These are phyloP conservation scores for Podarcis muralis DNA, from an alignment of 2,113 vertebrate genomes.

Conservation along the genomic window DNA sequence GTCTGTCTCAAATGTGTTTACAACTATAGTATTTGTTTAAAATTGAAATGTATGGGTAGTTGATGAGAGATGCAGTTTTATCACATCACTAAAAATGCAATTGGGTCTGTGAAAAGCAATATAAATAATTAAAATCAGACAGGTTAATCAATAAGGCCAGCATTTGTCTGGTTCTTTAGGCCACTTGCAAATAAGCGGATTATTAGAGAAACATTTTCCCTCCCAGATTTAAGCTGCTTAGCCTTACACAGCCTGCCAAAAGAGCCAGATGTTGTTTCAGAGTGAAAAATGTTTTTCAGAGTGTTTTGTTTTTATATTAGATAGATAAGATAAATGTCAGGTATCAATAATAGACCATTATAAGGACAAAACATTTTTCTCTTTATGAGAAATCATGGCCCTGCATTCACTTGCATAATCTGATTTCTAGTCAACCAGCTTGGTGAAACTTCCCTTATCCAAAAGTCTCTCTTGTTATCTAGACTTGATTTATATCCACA, in stretches of 20 bases:
- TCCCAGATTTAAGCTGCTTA: not conserved
- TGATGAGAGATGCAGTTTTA: too few relatives aligned
- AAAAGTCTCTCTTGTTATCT: not conserved
- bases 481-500: not conserved
- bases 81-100: fast-evolving
- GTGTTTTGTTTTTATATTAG: fast-evolving
- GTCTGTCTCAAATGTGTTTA: not conserved
- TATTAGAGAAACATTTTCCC: not conserved
- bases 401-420: not conserved
- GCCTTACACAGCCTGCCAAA: fast-evolving
- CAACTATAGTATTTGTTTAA: not conserved
- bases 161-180: fast-evolving
- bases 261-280: not conserved
- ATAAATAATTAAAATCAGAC: not conserved
- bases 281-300: not conserved
- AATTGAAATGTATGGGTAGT: not conserved
- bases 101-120: not conserved
- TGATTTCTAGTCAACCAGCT: not conserved
- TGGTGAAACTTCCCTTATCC: not conserved
- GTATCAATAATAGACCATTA: not conserved
- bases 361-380: not conserved
- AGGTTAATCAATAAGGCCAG: fast-evolving
- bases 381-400: fast-evolving
- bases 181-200: fast-evolving
- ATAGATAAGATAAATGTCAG: not conserved